These are phyloP conservation scores for Ostrea edulis DNA, from an alignment of 1,140 invertebrate species.

Conservation along the genomic window DNA sequence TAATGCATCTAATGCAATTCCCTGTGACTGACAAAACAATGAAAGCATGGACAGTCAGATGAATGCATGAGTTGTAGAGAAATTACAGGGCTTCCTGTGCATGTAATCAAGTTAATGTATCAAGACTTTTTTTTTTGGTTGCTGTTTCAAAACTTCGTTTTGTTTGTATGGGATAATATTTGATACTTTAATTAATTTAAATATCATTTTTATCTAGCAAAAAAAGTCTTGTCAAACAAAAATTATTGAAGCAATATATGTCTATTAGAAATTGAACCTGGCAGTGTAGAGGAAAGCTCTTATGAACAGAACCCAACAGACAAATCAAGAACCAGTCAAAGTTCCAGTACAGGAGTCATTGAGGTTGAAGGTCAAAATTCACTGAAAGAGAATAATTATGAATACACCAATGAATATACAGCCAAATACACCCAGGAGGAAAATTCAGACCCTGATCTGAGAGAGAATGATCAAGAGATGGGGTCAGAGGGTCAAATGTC, in stretches of 20 bases:
- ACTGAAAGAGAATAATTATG: neutral
- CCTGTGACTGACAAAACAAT: no score
- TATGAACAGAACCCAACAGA: neutral
- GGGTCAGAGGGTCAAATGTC: neutral
- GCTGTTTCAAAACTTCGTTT: neutral
- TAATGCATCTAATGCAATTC: no score
- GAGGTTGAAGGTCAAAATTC: neutral
- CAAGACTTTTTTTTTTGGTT: neutral
- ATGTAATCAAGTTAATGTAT: no score
- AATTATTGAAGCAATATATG: neutral
- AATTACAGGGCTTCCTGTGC: no score
- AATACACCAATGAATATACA: neutral
- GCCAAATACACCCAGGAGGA: neutral
- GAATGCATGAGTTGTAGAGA: no score
- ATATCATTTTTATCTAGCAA: neutral
- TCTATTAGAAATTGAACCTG: neutral
- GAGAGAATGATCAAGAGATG: neutral
- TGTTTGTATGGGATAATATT: neutral
- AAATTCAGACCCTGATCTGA: neutral
- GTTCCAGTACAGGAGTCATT: neutral
- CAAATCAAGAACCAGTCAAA: neutral
- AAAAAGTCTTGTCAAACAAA: neutral
- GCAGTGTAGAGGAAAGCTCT: neutral
- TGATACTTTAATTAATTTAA: neutral
- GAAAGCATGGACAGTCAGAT: no score